A percentile compares a stretch with the other conserved stretches of the same genome.
These are phyloP conservation scores for Hafferia zeledoni DNA, from an alignment of 2,797 vertebrate genomes.

Conservation along the genomic window DNA sequence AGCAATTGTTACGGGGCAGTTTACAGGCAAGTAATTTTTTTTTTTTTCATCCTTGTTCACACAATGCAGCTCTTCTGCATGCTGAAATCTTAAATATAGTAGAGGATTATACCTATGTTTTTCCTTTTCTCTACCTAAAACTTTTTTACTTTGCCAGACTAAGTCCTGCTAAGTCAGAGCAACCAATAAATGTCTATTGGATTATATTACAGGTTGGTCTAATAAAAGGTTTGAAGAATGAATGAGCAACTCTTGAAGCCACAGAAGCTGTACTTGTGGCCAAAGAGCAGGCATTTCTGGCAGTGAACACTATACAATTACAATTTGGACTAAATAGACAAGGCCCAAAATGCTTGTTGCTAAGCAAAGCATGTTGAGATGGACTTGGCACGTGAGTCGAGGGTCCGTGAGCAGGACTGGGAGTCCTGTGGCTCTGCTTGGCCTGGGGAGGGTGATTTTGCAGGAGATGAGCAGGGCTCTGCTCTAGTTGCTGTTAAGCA, in stretches of 20 bases:
- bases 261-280: conserved; percentile 20
- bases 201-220: conserved; percentile 51
- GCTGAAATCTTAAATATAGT: conserved; percentile 7
- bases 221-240: conserved; percentile 52
- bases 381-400: not conserved
- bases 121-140: conserved; percentile 7
- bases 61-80: not conserved
- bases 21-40: conserved; percentile 23
- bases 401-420: not conserved
- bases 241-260: conserved; percentile 48
- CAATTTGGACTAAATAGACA: conserved; percentile 48
- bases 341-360: conserved; percentile 48
- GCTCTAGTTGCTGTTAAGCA: not conserved
- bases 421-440: not conserved
- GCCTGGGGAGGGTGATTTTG: rapidly evolving
- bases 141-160: not conserved
- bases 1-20: conserved; percentile 41
- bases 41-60: not conserved
- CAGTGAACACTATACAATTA: conserved; percentile 16
- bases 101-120: not conserved
- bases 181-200: conserved; percentile 22
- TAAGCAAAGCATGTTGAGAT: not conserved
- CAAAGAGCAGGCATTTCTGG: not conserved
- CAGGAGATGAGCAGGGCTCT: not conserved
- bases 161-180: conserved; percentile 9